Evolutionary conservation across 2,797 vertebrate genomes (phyloP).

Genomic region (Falco biarmicus): DNA sequence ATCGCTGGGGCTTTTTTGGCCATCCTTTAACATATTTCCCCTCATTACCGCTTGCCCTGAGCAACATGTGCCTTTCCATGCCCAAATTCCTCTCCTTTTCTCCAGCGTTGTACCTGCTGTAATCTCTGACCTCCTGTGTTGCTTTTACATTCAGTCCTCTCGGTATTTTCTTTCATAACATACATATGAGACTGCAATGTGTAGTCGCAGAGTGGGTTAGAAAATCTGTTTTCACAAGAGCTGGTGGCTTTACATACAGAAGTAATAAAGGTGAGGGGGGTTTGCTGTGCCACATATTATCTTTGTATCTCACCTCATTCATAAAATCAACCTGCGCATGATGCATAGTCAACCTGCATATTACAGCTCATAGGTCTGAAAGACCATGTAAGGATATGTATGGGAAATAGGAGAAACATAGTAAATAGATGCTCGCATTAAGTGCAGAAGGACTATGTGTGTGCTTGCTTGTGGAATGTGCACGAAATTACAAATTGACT

Average conservation of each 20-base stretch:
- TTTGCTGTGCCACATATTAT: neutral
- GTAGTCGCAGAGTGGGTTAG: neutral
- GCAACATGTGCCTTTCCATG: neutral
- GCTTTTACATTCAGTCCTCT: neutral
- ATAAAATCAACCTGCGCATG: neutral
- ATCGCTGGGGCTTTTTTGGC: neutral
- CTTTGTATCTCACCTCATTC: slow-evolving; percentile 32
- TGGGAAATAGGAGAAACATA: neutral
- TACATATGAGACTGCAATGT: neutral
- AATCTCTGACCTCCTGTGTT: neutral
- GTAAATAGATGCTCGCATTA: neutral
- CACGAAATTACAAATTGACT: slow-evolving; percentile 11
- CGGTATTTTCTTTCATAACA: neutral
- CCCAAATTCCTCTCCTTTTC: neutral
- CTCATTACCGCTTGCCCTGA: neutral
- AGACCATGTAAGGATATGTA: neutral
- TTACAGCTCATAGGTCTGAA: neutral
- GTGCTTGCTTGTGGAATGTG: neutral
- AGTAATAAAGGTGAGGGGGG: neutral
- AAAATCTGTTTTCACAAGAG: neutral
- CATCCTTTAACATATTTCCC: neutral
- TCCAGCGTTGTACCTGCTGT: neutral
- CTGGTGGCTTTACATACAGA: neutral
- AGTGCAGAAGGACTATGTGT: neutral
- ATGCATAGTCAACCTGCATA: neutral